Conservation (phyloP, 2,797 vertebrate species). For the Typhlichthys eigenmanni region DNA sequence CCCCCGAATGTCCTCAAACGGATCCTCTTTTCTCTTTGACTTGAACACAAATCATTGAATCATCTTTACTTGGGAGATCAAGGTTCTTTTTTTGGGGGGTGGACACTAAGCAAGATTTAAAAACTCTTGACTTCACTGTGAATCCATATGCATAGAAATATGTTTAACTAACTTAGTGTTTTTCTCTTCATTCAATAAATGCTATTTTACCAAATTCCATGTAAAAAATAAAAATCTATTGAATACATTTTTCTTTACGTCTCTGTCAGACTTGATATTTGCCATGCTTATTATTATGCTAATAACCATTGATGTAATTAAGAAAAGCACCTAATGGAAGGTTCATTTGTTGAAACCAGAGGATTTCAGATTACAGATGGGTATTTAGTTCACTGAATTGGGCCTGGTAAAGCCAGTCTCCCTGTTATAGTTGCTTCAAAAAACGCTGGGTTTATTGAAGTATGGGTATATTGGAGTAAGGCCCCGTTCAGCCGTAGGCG, state of each 20-base stretch:
- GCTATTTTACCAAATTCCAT: neutral
- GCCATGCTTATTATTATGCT: conserved; percentile 15
- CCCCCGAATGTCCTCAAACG: conserved; percentile 41
- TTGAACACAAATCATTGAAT: conserved; percentile 55
- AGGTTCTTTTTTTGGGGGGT: conserved; percentile 47
- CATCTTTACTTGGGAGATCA: conserved; percentile 60
- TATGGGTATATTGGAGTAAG: too few relatives aligned
- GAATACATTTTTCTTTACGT: neutral
- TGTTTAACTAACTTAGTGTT: neutral
- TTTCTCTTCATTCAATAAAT: neutral
- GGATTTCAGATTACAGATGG: conserved; percentile 76
- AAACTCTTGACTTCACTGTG: conserved; percentile 26
- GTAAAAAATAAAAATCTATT: neutral
- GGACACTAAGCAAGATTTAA: conserved; percentile 51
- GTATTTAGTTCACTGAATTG: conserved; percentile 73
- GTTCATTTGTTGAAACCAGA: conserved; percentile 51
- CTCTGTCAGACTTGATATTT: conserved; percentile 1
- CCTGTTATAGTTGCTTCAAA: conserved; percentile 69
- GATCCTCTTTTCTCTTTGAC: conserved; percentile 43
- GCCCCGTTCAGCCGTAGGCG: too few relatives aligned
- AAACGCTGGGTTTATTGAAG: conserved; percentile 74
- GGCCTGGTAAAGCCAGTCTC: conserved; percentile 62
- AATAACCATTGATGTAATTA: conserved; percentile 44
- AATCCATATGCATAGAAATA: conserved; percentile 17
- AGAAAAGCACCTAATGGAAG: conserved; percentile 49